Conservation (phyloP, 2,888 invertebrate species). For the Cerceris rybyensis region DNA sequence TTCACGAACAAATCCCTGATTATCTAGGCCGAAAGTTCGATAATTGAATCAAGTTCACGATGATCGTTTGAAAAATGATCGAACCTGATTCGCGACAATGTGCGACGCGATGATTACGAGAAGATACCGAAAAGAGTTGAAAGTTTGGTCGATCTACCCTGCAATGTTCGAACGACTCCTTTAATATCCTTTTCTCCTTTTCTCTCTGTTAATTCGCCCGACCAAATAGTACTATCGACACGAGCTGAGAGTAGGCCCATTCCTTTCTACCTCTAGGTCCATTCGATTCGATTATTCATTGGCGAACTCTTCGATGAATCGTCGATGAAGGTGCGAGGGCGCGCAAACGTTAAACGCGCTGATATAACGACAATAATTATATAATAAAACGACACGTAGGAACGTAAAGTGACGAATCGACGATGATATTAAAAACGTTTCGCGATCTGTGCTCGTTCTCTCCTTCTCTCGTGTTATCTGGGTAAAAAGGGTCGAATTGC, state of each 20-base stretch:
- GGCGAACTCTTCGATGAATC: slow-evolving; percentile 37
- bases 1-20: no score
- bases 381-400: slow-evolving; percentile 32
- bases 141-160: slow-evolving; percentile 11
- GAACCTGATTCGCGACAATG: no score
- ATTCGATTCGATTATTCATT: slow-evolving; percentile 33
- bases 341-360: not conserved
- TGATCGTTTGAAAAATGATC: no score
- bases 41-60: no score
- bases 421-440: slow-evolving; percentile 30
- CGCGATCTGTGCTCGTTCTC: slow-evolving; percentile 25
- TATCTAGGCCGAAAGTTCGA: no score
- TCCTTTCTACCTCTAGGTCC: slow-evolving; percentile 33
- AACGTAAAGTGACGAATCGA: slow-evolving; percentile 47
- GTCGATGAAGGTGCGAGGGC: slow-evolving; percentile 17
- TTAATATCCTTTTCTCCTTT: not conserved
- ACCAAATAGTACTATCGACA: slow-evolving; percentile 15
- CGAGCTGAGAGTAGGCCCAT: slow-evolving; percentile 51
- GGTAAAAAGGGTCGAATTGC: slow-evolving; percentile 51
- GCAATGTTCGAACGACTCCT: not conserved
- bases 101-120: not conserved
- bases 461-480: slow-evolving; percentile 28
- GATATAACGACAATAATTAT: slow-evolving; percentile 4
- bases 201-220: not conserved
- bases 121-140: not conserved